Evolutionary conservation across 2,888 invertebrate genomes (phyloP), one percentile per base, ranked within the genome.

Genomic region (Leptothorax acervorum): DNA sequence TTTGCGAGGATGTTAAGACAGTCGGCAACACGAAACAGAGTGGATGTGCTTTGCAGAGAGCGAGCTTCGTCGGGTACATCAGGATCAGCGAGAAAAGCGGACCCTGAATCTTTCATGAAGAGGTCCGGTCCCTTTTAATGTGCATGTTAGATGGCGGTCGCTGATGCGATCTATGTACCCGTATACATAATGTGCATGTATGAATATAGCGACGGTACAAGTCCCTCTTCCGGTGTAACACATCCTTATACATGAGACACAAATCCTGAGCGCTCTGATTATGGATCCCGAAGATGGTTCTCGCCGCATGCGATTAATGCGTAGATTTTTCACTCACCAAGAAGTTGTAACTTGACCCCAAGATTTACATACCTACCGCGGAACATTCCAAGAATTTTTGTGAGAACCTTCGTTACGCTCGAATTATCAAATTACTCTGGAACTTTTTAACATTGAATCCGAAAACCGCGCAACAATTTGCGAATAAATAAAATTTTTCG

Each of bases 91-190:
- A 65, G 76, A 62, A 66, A 66, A 48, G 73, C 57, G 78, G 31
- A 45, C 18, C 11, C 75, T 89, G 89, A 89, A 89, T 89, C 79
- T 89, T 89, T 89, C 89, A 89, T 91, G 92, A 92, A 90, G 85
- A 86, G 83, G 87, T 88, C 88, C 88, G 28, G 87, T 84, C 89
- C 88, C 85, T 91, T 87, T 90, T 90, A 87, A 88, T 75, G 87
- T 66, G 68, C 63, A 57, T 53, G 84, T 48, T 51, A 74, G 79
- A 42, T 79, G 82, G 51, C 73, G 57, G 79, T 45, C 75, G 74
- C 73, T 86, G 86, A 87, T 87, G 74, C 81, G 85, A 87, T 85
- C 87, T 85, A 83, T 82, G 82, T 85, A 63, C 53, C 71, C 39
- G 83, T 85, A 88, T 86, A 84, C 85, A 83, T 86, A 87, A 88